Evolutionary conservation across 2,797 vertebrate species (phyloP), one percentile per base, ranked within the genome.

Genomic region (Graptemys geographica): DNA sequence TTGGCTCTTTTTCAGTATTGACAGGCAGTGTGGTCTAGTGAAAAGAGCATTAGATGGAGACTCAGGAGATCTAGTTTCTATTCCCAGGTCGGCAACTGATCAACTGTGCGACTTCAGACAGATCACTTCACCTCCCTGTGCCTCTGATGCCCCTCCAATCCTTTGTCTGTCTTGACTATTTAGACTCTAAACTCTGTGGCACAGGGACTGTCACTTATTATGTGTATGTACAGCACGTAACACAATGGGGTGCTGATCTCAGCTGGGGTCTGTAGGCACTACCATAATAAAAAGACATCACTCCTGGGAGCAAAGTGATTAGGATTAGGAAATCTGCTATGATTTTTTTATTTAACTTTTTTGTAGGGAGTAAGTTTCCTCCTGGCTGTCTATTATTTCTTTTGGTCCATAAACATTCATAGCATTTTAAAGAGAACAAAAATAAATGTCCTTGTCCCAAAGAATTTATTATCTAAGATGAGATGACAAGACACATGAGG

Each of bases 291-390:
- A 69, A 91, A 74, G 88, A 49, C 90, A 80, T 18, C 88, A 86
- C 1, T 28, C 21, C 4, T 41, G 11, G 81, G 8, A 37, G 44
- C 87, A 91, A 90, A 51, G n/a, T 41, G 69, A 85, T 93, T 91
- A 91, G 52, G 25, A 28, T 16, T 25, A 86, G 69, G 83, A 80
- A 52, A 89, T 91, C 79, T 87, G 65, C 53, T 84, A 23, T 79
- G 47, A 3, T 79, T 88, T 81, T 95, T 86, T 49, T 65, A 44
- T 12, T 72, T 89, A 88, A 94, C 19, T 33, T 91, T 94, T 87
- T 84, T 49, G 5, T 76, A 76, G 83, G 83, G n/a, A 65, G 55
- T 53, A 47, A 49, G 27, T 49, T 78, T 78, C 27, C 27, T 78
- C 44, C 74, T 78, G 74, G 27, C 41, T 78, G 13, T 27, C 31